Evolutionary conservation across 2,797 vertebrate species (phyloP), one percentile per base, ranked within the genome.

Genomic region (Acropternis orthonyx): DNA sequence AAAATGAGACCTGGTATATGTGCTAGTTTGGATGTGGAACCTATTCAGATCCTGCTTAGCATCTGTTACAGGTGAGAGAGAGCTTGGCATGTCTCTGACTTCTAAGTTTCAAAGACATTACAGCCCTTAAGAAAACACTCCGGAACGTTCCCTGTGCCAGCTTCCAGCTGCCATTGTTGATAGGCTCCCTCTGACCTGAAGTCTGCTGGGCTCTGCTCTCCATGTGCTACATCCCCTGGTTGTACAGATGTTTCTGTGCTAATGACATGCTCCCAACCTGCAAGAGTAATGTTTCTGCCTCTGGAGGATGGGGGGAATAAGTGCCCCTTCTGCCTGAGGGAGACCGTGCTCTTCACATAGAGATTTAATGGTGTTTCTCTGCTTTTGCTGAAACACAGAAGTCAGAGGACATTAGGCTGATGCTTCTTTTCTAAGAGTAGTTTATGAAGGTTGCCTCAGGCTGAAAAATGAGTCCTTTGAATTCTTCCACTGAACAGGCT

Each of bases 251-350:
- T 72, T 75, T 22, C 61, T 58, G 10, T 75, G 65, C 51, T 88
- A 58, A 65, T 49, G 56, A 37, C n/a, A 43, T 36, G 14, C 84
- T 88, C 76, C 28, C 65, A 61, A 37, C 61, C 62, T 86, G 62
- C 80, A 78, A 0, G 5, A 68, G 46, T 51, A 68, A 49, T 51
- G 9, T 61, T 82, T 69, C 32, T 76, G 30, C 22, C 66, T 37
- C 27, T 85, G 74, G 72, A 69, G 62, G 55, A 39, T 2, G 13
- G 17, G 69, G 30, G 27, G 23, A 82, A 8, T 90, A 44, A 85
- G 81, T 87, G 91, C 55, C 84, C 71, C 86, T 92, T 87, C 71
- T 85, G 91, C 95, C 77, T 34, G 36, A 82, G 84, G 94, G 84
- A 66, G 28, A 17, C 2, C 2, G 1, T 41, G n/a, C 39, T 20